Base-by-base conservation (phyloP, 2,113 vertebrate genomes). In the Seriola quinqueradiata region DNA sequence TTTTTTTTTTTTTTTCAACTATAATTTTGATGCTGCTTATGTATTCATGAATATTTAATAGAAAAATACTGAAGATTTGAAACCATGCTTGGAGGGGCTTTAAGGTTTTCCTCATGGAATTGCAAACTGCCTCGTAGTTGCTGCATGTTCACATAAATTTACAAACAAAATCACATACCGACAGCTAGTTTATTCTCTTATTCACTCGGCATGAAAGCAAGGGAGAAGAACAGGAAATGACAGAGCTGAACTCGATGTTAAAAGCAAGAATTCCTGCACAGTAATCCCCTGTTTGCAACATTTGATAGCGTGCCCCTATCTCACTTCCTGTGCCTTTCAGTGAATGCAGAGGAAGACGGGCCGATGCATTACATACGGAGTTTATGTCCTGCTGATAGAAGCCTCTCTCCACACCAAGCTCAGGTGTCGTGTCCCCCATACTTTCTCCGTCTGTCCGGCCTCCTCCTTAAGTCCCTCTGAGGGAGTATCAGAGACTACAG, bases 361-460 rank as follows among this genome's bases (percentile, higher is more conserved):
- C 70, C 61, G 86, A 87, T 90, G 86, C 86, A 87, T 93, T 93
- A 87, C 90, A 87, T 82, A 64, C 83, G 55, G 78, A 87, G 66
- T 77, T 73, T 83, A 81, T 76, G 80, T 91, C 83, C 86, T 68
- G 87, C 82, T 91, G 87, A 92, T 84, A 69, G 84, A 87, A 73
- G 69, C 77, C 58, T 91, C 81, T 84, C 65, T 90, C 90, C 61
- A 25, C 90, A 72, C 86, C 14, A 8, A 89, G 87, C 90, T 92
- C 90, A 90, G 75, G 83, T 92, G 90, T 92, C 87, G 2, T 52
- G 74, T 85, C 83, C 83, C 87, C 68, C 52, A 17, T 85, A 38
- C 63, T 85, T 66, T 77, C 76, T 80, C 84, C 78, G 65, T 87
- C 67, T 79, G 75, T 48, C 68, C 17, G 9, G 19, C 36, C 85